phyloP scores from a whole-genome alignment of 2,113 vertebrate genomes.

The Lichenostomus cassidix region DNA sequence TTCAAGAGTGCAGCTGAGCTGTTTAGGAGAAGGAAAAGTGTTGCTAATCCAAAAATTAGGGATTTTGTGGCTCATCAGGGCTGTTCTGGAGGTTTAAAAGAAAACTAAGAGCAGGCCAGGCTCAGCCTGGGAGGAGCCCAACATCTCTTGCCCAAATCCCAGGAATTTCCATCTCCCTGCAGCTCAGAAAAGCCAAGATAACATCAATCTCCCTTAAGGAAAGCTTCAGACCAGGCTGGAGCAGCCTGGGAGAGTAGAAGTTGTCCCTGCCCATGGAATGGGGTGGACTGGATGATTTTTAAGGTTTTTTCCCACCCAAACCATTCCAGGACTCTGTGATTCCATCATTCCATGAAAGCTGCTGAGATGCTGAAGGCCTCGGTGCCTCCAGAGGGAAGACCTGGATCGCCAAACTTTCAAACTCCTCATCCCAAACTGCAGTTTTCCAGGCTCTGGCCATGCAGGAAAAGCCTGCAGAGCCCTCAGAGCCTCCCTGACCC shows the following conservation, averaged over 20 bases:
- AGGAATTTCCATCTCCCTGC: neutral
- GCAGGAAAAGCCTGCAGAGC: neutral
- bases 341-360: neutral
- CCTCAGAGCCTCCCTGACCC: neutral
- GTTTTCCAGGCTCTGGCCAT: neutral
- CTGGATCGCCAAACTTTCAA: neutral
- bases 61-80: neutral
- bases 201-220: neutral
- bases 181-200: neutral
- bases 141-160: neutral
- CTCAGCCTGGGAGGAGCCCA: neutral
- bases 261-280: neutral
- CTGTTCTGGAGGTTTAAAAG: neutral
- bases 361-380: neutral
- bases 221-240: neutral
- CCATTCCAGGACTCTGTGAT: neutral
- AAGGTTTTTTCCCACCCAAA: neutral
- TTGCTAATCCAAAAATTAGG: neutral
- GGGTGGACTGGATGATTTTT: neutral
- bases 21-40: neutral
- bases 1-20: fast-evolving
- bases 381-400: neutral
- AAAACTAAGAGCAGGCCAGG: neutral
- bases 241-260: fast-evolving
- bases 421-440: neutral